Percentiles rank a stretch among this genome's conserved stretches.
phyloP scores from a whole-genome alignment of 2,113 vertebrate genomes.

The Natator depressus region DNA sequence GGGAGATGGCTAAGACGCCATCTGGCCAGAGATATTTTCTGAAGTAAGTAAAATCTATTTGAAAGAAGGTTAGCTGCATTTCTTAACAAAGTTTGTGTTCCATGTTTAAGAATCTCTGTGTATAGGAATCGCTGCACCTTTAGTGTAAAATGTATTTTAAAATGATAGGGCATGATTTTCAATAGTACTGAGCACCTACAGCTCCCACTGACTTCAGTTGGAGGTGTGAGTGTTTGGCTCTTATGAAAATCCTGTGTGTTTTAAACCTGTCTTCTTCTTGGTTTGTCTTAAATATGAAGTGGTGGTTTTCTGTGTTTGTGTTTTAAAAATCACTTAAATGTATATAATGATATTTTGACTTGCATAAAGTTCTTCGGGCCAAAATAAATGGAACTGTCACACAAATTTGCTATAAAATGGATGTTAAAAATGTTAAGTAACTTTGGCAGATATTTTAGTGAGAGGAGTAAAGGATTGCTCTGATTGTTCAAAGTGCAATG shows the following conservation, averaged over 20 bases:
- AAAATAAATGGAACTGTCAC: background rate
- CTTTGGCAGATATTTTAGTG: background rate
- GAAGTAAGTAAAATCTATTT: conserved; percentile 87
- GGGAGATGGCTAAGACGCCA: conserved; percentile 99
- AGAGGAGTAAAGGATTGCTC: background rate
- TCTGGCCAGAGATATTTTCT: conserved; percentile 99
- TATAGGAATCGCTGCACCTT: background rate
- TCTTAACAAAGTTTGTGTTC: background rate
- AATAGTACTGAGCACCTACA: background rate
- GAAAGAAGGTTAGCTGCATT: background rate
- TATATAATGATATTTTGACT: background rate
- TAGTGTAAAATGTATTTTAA: background rate
- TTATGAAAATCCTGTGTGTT: background rate
- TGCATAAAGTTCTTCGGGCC: background rate
- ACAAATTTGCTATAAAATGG: background rate
- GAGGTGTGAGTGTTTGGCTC: background rate
- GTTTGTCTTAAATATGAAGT: background rate
- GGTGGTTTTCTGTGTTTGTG: background rate
- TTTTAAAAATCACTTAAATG: background rate
- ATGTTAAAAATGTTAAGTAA: background rate
- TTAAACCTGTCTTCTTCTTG: background rate
- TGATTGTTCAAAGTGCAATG: background rate
- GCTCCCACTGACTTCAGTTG: background rate
- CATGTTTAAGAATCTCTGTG: background rate
- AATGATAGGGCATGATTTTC: background rate